A percentile compares a stretch with the other conserved stretches of the same genome.
phyloP scores from a whole-genome alignment of 2,888 invertebrate species.

The Dendrolimus houi region DNA sequence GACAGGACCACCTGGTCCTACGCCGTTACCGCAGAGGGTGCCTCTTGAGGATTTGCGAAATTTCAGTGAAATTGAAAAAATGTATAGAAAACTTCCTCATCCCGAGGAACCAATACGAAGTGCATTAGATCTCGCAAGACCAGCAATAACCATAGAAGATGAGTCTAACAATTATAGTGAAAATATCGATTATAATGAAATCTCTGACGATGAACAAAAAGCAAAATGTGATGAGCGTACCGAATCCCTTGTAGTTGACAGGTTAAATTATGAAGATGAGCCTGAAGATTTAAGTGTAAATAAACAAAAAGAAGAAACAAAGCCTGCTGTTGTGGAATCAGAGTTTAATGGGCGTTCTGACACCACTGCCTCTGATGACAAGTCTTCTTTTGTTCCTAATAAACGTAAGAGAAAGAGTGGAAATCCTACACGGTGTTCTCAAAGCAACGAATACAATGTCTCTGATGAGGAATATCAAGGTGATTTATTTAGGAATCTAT shows the following conservation, averaged over 20 bases:
- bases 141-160: slow-evolving; percentile 39
- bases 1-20: slow-evolving; percentile 38
- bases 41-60: slow-evolving; percentile 66
- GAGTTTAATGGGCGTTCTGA: slow-evolving; percentile 40
- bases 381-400: slow-evolving; percentile 72
- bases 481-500: slow-evolving; percentile 62
- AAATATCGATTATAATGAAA: slow-evolving; percentile 38
- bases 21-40: slow-evolving; percentile 72
- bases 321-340: slow-evolving; percentile 52
- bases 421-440: slow-evolving; percentile 86
- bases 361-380: slow-evolving; percentile 60
- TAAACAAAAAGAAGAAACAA: slow-evolving; percentile 78
- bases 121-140: slow-evolving; percentile 52
- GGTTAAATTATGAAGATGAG: slow-evolving; percentile 71
- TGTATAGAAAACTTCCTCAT: slow-evolving; percentile 65
- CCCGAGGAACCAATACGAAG: slow-evolving; percentile 46
- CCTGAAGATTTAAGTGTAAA: slow-evolving; percentile 83
- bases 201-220: slow-evolving; percentile 52
- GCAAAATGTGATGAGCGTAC: slow-evolving; percentile 32
- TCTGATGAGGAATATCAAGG: slow-evolving; percentile 67
- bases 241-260: slow-evolving; percentile 39
- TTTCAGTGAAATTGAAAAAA: slow-evolving; percentile 73
- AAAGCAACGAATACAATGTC: slow-evolving; percentile 63
- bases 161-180: slow-evolving; percentile 57
- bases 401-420: slow-evolving; percentile 88